A percentile compares a stretch with the other conserved stretches of the same genome.
phyloP scores from a whole-genome alignment of 2,888 invertebrate species.

The Lacanobia wlatinum region DNA sequence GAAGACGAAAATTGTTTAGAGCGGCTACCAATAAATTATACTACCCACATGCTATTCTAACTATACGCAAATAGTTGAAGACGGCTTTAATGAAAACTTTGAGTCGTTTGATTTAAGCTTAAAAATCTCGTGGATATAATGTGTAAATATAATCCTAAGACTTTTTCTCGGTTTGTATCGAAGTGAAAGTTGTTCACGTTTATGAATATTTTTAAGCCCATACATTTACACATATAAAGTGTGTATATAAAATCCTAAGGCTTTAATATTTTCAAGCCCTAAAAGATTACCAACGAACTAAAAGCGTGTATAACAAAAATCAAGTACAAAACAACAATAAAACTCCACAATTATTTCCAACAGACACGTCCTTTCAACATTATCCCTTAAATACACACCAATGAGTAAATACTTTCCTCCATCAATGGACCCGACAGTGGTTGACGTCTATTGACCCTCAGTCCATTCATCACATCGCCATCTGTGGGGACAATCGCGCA shows the following conservation, averaged over 20 bases:
- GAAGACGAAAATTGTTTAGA: too few species aligned
- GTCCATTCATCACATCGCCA: slow-evolving; percentile 67
- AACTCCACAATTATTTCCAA: slow-evolving; percentile 39
- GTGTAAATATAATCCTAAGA: too few species aligned
- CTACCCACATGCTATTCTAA: too few species aligned
- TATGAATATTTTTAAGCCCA: too few species aligned
- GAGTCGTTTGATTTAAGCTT: not conserved
- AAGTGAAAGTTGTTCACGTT: not conserved
- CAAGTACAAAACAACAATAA: slow-evolving; percentile 33
- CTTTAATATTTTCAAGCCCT: too few species aligned
- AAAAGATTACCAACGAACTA: not conserved
- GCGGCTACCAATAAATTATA: not conserved
- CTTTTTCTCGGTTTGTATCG: not conserved
- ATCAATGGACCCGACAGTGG: slow-evolving; percentile 65
- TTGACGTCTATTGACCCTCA: slow-evolving; percentile 69
- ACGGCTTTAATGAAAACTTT: too few species aligned
- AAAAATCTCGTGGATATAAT: too few species aligned
- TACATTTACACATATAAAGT: too few species aligned
- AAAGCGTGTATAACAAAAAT: slow-evolving; percentile 5
- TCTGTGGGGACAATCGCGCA: slow-evolving; percentile 63
- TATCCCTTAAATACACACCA: slow-evolving; percentile 60
- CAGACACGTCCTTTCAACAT: slow-evolving; percentile 41
- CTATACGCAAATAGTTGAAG: too few species aligned
- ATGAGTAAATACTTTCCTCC: slow-evolving; percentile 65
- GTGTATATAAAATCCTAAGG: too few species aligned